phyloP scores from a whole-genome alignment of 2,797 vertebrate genomes.

The Onychomys torridus region DNA sequence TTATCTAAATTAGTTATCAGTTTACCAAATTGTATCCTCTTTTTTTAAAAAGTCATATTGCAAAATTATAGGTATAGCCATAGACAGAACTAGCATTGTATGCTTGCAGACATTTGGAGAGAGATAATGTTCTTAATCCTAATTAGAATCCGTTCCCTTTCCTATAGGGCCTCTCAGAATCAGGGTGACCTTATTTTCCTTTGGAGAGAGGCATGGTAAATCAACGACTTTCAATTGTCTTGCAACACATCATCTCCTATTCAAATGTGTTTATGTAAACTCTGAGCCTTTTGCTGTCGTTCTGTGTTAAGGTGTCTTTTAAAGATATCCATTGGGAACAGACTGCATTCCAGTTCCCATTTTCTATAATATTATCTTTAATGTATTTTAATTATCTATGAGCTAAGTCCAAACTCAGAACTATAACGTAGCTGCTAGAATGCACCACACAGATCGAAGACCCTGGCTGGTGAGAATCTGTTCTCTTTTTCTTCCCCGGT shows the following conservation, averaged over 20 bases:
- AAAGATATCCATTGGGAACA: slow-evolving; percentile 68
- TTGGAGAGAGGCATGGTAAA: slow-evolving; percentile 83
- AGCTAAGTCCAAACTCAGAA: slow-evolving; percentile 23
- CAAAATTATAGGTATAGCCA: slow-evolving; percentile 89
- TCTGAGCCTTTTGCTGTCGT: slow-evolving; percentile 58
- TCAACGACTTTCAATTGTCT: slow-evolving; percentile 86
- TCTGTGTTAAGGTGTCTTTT: slow-evolving; percentile 53
- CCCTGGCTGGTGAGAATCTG: not conserved
- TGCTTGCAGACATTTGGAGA: slow-evolving; percentile 87
- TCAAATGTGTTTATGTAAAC: slow-evolving; percentile 78
- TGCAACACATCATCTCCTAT: slow-evolving; percentile 72
- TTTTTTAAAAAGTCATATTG: slow-evolving; percentile 86
- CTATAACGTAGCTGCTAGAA: not conserved
- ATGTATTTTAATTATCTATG: slow-evolving; percentile 54
- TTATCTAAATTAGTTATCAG: slow-evolving; percentile 92
- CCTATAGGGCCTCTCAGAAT: slow-evolving; percentile 85
- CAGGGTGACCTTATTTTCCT: slow-evolving; percentile 88
- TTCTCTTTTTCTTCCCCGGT: not conserved
- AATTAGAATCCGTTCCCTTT: slow-evolving; percentile 87
- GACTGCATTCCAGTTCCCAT: slow-evolving; percentile 6
- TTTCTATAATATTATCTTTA: slow-evolving; percentile 54
- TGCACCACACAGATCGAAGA: not conserved
- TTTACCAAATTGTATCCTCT: slow-evolving; percentile 88
- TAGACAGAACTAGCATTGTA: slow-evolving; percentile 86
- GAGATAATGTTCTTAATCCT: slow-evolving; percentile 91